phyloP scores from a whole-genome alignment of 2,888 invertebrate species.

The Odontocolon sp. region DNA sequence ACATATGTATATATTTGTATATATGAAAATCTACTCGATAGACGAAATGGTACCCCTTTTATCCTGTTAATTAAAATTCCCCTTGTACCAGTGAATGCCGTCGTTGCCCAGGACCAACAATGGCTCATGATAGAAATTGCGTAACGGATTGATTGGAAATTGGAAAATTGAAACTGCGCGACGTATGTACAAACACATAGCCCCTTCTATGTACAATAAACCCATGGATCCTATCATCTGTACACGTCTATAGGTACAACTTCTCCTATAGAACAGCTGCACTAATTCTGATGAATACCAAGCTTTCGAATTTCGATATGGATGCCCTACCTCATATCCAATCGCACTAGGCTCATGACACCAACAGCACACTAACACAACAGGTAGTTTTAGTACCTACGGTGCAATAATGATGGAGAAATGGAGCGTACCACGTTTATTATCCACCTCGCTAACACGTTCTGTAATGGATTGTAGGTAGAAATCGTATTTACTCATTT shows the following conservation, averaged over 20 bases:
- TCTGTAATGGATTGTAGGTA: background rate
- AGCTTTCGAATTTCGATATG: conserved; percentile 24
- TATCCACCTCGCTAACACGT: conserved; percentile 11
- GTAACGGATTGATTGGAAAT: conserved; percentile 55
- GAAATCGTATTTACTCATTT: too few relatives aligned
- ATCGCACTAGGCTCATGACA: too few relatives aligned
- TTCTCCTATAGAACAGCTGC: conserved; percentile 7
- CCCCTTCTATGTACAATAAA: conserved; percentile 6
- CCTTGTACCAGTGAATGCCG: background rate
- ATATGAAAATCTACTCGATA: too few relatives aligned
- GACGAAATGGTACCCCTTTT: too few relatives aligned
- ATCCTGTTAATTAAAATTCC: conserved; percentile 54
- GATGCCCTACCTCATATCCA: background rate
- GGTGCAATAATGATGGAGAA: conserved; percentile 19
- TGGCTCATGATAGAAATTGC: conserved; percentile 42
- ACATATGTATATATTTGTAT: too few relatives aligned
- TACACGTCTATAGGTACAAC: conserved; percentile 2
- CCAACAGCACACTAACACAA: background rate
- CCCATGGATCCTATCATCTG: conserved; percentile 25
- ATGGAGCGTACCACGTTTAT: conserved; percentile 28
- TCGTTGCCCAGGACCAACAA: background rate
- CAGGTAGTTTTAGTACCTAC: conserved; percentile 21
- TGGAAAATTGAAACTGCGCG: conserved; percentile 55
- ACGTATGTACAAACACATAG: background rate
- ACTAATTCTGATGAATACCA: conserved; percentile 39